Conservation (phyloP, 35 echinoderm and acorn worm genomes). For the Ptychodera flava region DNA sequence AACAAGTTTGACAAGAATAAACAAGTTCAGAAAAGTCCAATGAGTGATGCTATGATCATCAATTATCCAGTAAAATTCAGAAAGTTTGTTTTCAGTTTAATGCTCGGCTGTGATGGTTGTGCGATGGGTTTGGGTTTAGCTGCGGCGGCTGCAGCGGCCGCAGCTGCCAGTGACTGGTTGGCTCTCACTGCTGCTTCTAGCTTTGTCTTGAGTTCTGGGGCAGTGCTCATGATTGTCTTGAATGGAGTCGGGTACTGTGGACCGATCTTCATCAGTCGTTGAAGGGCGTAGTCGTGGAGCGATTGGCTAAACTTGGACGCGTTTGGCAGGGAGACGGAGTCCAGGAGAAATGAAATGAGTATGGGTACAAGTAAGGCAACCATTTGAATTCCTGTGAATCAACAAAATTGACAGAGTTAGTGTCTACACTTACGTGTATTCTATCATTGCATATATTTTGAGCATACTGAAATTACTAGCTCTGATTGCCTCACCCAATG, state of each 20-base stretch:
- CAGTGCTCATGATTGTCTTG: conserved; percentile 58
- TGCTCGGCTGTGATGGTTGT: conserved; percentile 52
- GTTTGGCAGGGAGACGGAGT: conserved; percentile 14
- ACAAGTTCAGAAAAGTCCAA: too few species aligned
- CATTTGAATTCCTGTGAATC: conserved; percentile 63
- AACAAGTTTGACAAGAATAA: too few species aligned
- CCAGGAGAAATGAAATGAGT: conserved; percentile 52
- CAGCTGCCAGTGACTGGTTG: conserved; percentile 17
- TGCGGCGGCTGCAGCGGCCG: conserved; percentile 6
- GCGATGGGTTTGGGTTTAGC: conserved; percentile 28
- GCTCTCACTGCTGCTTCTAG: conserved; percentile 78
- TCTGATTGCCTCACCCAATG: too few species aligned
- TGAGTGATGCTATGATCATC: too few species aligned
- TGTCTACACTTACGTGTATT: too few species aligned
- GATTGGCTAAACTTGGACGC: conserved; percentile 53
- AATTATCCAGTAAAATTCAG: conserved; percentile 90
- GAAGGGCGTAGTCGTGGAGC: conserved; percentile 81
- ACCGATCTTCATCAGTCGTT: conserved; percentile 88
- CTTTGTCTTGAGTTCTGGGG: conserved; percentile 84
- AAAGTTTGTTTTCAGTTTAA: conserved; percentile 96
- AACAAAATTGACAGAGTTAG: too few species aligned
- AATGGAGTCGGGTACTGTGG: conserved; percentile 76
- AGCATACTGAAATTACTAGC: too few species aligned
- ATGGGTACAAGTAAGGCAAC: conserved; percentile 81
- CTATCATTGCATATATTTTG: too few species aligned